A percentile compares a stretch with the other conserved stretches of the same genome.
Conservation (phyloP, 2,888 invertebrate species). For the Lagria hirta region DNA sequence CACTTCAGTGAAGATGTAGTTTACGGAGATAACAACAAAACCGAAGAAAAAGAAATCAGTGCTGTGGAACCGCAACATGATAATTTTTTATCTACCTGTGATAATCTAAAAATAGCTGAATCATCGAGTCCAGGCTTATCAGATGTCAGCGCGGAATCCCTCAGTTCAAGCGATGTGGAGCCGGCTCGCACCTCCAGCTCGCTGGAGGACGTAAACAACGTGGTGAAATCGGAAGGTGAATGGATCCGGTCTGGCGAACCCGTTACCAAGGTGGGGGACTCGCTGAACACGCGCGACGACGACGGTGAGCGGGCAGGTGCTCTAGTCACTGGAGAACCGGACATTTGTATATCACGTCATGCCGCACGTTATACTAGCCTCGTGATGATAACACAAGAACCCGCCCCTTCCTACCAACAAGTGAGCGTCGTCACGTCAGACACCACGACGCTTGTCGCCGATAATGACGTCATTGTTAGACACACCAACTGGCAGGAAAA, state of each 20-base stretch:
- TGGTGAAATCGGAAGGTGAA: conserved; percentile 33
- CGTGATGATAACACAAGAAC: conserved; percentile 85
- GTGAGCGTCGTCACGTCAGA: conserved; percentile 77
- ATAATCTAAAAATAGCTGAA: conserved; percentile 15
- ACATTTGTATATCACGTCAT: conserved; percentile 40
- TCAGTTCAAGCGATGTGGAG: conserved; percentile 48
- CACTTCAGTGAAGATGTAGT: conserved; percentile 37
- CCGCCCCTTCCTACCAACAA: conserved; percentile 55
- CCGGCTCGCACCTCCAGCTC: conserved; percentile 22
- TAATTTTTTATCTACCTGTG: conserved; percentile 9
- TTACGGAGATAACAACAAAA: conserved; percentile 6
- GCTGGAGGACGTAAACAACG: conserved; percentile 17
- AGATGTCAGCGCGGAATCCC: conserved; percentile 50
- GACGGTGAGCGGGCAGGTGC: conserved; percentile 54
- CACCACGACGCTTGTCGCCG: conserved; percentile 69
- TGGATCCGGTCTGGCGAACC: conserved; percentile 49
- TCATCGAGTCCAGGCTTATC: conserved; percentile 48
- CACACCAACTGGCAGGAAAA: conserved; percentile 65
- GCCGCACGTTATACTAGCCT: conserved; percentile 80
- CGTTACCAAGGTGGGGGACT: conserved; percentile 45
- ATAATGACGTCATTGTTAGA: conserved; percentile 62
- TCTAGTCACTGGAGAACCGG: conserved; percentile 47
- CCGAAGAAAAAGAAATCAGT: neutral
- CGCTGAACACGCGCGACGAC: conserved; percentile 38
- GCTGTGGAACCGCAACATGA: conserved; percentile 7